A percentile compares a stretch with the other conserved stretches of the same genome.
phyloP scores from a whole-genome alignment of 2,888 invertebrate species.

The Melinaea menophilus region DNA sequence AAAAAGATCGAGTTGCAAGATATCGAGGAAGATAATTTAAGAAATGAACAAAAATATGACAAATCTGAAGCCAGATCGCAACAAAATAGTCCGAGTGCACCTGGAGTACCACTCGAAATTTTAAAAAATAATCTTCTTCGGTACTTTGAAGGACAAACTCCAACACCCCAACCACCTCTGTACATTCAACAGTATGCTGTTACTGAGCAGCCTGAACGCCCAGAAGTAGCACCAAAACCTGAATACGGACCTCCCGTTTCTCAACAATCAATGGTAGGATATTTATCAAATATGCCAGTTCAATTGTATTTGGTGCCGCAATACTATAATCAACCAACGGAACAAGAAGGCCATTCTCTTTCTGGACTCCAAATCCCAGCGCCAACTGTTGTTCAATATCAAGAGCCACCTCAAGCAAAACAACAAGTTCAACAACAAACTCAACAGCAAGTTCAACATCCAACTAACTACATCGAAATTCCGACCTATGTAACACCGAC shows the following conservation, averaged over 20 bases:
- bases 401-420: conserved; percentile 50
- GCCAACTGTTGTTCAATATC: conserved; percentile 41
- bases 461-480: conserved; percentile 57
- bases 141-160: conserved; percentile 51
- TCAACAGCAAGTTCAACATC: conserved; percentile 49
- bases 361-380: conserved; percentile 47
- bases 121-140: conserved; percentile 56
- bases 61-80: conserved; percentile 46
- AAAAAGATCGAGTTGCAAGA: conserved; percentile 85
- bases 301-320: conserved; percentile 71
- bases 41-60: conserved; percentile 73
- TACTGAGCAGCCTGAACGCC: conserved; percentile 59
- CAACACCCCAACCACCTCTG: conserved; percentile 47
- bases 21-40: conserved; percentile 84
- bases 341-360: conserved; percentile 40
- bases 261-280: conserved; percentile 65
- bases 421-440: conserved; percentile 37
- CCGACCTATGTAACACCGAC: conserved; percentile 52
- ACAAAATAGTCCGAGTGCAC: conserved; percentile 31
- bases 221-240: conserved; percentile 38
- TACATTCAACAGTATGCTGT: conserved; percentile 69
- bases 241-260: conserved; percentile 43
- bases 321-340: conserved; percentile 54
- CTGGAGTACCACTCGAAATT: conserved; percentile 50
- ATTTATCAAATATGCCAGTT: conserved; percentile 68